Base-by-base conservation (phyloP, 1,140 invertebrate species). In the Cotesia typhae region DNA sequence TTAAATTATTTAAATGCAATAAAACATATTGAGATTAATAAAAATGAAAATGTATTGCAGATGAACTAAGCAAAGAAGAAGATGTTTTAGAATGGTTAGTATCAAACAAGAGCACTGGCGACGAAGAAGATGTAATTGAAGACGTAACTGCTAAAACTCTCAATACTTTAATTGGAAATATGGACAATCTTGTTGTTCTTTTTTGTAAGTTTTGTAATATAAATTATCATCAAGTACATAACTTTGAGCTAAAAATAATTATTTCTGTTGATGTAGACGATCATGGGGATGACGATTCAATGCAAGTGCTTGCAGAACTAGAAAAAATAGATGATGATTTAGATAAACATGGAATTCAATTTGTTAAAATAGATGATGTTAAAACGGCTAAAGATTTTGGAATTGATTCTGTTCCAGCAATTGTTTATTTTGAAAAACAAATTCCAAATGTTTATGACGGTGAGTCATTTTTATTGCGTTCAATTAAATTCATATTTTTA, bases 281-380 rank as follows among this genome's bases (percentile, higher is more conserved):
- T 85, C 92, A 94, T 81, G 93, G 92, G 72, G 93, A 95, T 80
- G 92, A 95, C 75, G 93, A 95, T 80, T 94, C 93, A 64, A 92
- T 93, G 91, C 90, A 91, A 78, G 94, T 95, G 38, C 87, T 97
- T 67, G 91, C 89, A 75, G 95, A 96, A 84, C 86, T 96, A 73
- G 95, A 97, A 86, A 95, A 96, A 84, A 97, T 97, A 79, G 95
- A 97, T 82, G 95, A 97, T 83, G 95, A 97, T 82, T 96, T 94
- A 79, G 94, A 96, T 82, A 94, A 94, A 79, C 92, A 95, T 80
- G 95, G 95, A 61, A 97, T 98, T 78, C 94, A 96, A 83, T 96
- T 98, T 84, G 95, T 97, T 2, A 97, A 97, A 87, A 96, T 97
- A 75, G 95, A 96, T 77, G 95, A 97, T 83, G 88, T 91, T 35